Base-by-base conservation (phyloP, 1,140 invertebrate genomes). In the Lepidostoma basale region DNA sequence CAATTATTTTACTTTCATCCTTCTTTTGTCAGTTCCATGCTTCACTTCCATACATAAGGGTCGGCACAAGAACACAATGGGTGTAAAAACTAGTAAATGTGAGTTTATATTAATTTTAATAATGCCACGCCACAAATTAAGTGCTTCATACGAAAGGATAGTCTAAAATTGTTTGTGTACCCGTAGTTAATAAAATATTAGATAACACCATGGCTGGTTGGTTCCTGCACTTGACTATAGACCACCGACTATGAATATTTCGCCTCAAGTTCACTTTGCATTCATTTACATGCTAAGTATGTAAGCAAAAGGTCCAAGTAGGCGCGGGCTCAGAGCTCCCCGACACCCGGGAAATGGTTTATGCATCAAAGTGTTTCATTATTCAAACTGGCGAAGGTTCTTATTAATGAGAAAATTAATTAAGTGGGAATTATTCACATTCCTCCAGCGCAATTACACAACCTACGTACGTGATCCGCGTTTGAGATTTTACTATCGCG, bases 281-380 rank as follows among this genome's bases (percentile, higher is more conserved):
- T 5, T 9, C 33, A 36, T 36, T 36, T 36, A 36, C 33, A 36
- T 36, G 10, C 33, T 36, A 2, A n/a, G n/a, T n/a, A n/a, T n/a
- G n/a, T n/a, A n/a, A n/a, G n/a, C n/a, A n/a, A n/a, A n/a, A n/a
- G n/a, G n/a, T n/a, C n/a, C n/a, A n/a, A n/a, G n/a, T n/a, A n/a
- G n/a, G n/a, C 33, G 33, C 2, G 5, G 10, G 5, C 33, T 9
- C 33, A 5, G 33, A 2, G 33, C 33, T 36, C 33, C 9, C 33
- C 33, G 33, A 6, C 14, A 36, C 33, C 10, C 5, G 33, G 33
- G 33, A 36, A 36, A 36, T 36, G 33, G 33, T 26, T 54, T 60
- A 60, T 60, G 36, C 33, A 60, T 28, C 36, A 14, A 56, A 60
- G 30, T 36, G 56, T 60, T 60, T 14, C 40, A 60, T 60, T 40